Evolutionary conservation across 2,797 vertebrate genomes (phyloP), one percentile per base, ranked within the genome.

Genomic region (Microctenopoma steveboyesi): DNA sequence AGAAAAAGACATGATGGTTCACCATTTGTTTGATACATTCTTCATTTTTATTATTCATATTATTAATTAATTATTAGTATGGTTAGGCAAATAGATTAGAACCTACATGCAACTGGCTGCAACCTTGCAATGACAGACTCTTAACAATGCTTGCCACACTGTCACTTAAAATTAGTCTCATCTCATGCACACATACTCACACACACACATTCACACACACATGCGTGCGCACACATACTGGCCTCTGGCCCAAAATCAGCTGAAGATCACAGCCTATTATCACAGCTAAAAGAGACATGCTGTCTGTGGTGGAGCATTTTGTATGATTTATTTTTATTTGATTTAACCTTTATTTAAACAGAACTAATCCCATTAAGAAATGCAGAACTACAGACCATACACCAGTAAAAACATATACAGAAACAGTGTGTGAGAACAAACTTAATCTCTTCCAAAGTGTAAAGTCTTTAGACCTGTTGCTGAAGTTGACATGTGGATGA

Each of bases 201-300:
- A 11, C 25, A 33, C 30, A 15, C 6, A 56, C 30, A 43, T 42
- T 28, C 18, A 18, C 18, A 18, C 22, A 22, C 22, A 22, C 22
- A 22, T 22, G 2, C 22, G 22, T 22, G 22, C 22, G 22, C 22
- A 22, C 22, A 22, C 22, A 22, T 22, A 22, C 22, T 22, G 22
- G 22, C 22, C 22, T 22, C 22, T 22, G 22, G 22, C 22, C 22
- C 22, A 22, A 22, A 22, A 22, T 22, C 22, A 22, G 22, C 22
- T 22, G 69, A 83, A 74, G 58, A 84, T 91, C 81, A 81, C 77
- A 72, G 65, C 54, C 65, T 82, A 66, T 84, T 88, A 89, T 88
- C 91, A 83, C 39, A 28, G 74, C 81, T 87, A 81, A 87, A 89
- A 89, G 84, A 88, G 58, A 69, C 55, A 40, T n/a, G 25, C 7